A percentile compares a stretch with the other conserved stretches of the same genome.
Evolutionary conservation across 2,113 vertebrate genomes (phyloP).

Genomic region (Corythornis cristatus): DNA sequence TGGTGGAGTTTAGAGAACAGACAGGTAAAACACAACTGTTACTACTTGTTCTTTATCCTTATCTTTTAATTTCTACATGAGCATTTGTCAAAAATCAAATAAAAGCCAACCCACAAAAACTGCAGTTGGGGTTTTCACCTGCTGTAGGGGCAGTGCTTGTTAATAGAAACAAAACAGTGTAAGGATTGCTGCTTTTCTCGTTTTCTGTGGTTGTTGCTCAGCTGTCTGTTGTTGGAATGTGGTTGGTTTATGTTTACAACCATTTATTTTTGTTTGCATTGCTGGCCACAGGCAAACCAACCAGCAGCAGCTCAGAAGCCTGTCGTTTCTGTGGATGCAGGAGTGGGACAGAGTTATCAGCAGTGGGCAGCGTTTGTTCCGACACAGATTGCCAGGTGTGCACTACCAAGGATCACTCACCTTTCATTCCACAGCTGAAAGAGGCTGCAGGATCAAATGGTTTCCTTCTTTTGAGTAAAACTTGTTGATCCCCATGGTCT

Average conservation of each 20-base stretch:
- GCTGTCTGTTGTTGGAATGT: neutral
- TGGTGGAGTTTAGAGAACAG: constrained; percentile 99
- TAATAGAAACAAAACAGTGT: neutral
- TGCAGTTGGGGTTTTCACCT: neutral
- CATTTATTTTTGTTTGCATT: neutral
- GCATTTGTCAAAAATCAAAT: neutral
- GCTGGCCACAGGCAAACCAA: constrained; percentile 85
- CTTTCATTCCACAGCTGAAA: neutral
- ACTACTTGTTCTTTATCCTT: neutral
- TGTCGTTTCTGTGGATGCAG: constrained; percentile 98
- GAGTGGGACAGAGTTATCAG: constrained; percentile 93
- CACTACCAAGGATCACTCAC: neutral
- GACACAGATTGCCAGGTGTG: constrained; percentile 95
- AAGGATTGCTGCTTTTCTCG: neutral
- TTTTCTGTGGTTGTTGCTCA: neutral
- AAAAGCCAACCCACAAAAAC: neutral
- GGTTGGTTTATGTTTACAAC: neutral
- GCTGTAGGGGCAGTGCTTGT: neutral
- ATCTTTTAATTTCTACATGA: neutral
- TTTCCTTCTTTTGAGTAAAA: neutral
- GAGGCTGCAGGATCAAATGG: neutral
- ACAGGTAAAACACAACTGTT: constrained; percentile 82
- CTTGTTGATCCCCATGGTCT: neutral
- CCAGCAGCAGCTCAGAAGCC: constrained; percentile 94
- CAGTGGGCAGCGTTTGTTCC: constrained; percentile 96